These are phyloP conservation scores for Gorsachius goisagi DNA, from an alignment of 2,113 vertebrate genomes.

Conservation along the genomic window DNA sequence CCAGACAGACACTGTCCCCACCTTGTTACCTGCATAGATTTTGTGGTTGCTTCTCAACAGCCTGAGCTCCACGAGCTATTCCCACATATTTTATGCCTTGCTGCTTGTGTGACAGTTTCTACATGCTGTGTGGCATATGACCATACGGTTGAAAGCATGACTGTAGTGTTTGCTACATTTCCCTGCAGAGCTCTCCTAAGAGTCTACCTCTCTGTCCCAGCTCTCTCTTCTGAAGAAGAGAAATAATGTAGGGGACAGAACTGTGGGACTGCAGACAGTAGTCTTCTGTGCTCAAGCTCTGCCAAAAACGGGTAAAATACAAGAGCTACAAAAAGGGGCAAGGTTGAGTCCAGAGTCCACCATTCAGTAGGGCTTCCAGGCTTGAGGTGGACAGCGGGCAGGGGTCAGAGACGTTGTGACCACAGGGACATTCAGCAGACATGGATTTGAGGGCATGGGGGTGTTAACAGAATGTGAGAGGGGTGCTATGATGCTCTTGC, in stretches of 20 bases:
- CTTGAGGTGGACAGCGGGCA: not conserved
- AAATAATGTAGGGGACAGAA: not conserved
- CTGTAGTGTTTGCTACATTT: not conserved
- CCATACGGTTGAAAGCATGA: not conserved
- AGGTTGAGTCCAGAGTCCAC: not conserved
- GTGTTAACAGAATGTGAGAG: not conserved
- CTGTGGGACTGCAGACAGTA: not conserved
- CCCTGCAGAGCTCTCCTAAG: not conserved
- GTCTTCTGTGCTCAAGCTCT: not conserved
- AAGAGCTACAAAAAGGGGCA: not conserved
- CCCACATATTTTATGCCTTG: not conserved
- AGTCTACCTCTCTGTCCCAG: not conserved
- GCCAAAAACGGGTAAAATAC: not conserved
- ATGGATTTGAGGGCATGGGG: not conserved
- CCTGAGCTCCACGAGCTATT: not conserved
- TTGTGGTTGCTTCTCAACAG: not conserved
- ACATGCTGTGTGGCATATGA: not conserved
- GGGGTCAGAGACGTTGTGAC: not conserved
- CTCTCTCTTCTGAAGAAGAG: not conserved
- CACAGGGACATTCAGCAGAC: not conserved
- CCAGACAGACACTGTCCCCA: not conserved
- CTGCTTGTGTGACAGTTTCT: not conserved
- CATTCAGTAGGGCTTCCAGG: not conserved
- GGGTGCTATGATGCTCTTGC: not conserved
- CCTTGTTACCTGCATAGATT: not conserved